Base-by-base conservation (phyloP, 2,888 invertebrate species). In the Philaethria dido region DNA sequence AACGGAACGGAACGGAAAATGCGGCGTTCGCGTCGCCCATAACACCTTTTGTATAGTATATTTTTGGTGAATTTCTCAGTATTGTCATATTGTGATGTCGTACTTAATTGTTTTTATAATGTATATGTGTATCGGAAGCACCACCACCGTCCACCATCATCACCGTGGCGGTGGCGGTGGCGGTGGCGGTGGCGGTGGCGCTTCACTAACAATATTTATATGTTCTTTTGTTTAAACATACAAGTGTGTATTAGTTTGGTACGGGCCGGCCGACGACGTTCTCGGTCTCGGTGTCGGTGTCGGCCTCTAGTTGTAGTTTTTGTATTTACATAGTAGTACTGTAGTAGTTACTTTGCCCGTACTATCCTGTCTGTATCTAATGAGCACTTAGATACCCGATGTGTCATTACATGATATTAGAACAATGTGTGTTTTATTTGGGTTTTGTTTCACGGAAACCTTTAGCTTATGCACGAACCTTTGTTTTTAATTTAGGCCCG, bases 401-500 rank as follows among this genome's bases (percentile, higher is more conserved):
- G 88, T 91, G 88, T 90, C 89, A 92, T 92, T 92, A 92, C 89
- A 92, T 89, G 84, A 84, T 84, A 85, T 86, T 91, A 91, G 90
- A 89, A 90, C 76, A 85, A 79, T 80, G 87, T 90, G 90, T 91
- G 90, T 92, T 91, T 92, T 91, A 91, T 91, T 79, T 81, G 86
- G 86, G 86, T 77, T 78, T 72, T 74, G 73, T 74, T 25, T 70
- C 74, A 74, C 73, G 68, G 71, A 70, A 50, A 69, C 69, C 74
- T 75, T 42, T 74, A 74, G 79, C 73, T 74, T 77, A 75, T 85
- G 85, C 84, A 84, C 84, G 84, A 76, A 80, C 79, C 80, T 61
- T 64, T 36, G 14, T 48, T 50, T 67, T 18, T 59, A 33, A 47
- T 61, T 73, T 75, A 75, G 75, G 73, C 81, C 81, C 80, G 68